These are phyloP conservation scores for Ophion costatus DNA, from an alignment of 2,888 invertebrate genomes.

Conservation along the genomic window DNA sequence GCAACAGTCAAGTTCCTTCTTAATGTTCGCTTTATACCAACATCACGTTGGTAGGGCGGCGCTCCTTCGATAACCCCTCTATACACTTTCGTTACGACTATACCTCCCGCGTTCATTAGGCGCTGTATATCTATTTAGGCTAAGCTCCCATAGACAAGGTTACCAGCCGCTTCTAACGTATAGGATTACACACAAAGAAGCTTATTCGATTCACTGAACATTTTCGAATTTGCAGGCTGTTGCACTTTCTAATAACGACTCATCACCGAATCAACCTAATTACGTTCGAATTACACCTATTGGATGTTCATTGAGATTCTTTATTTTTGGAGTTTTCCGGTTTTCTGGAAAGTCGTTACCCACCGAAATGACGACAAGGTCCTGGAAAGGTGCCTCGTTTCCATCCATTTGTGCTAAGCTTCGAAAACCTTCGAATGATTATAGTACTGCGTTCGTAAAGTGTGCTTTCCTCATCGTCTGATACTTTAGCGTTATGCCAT, in stretches of 20 bases:
- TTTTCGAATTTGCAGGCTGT: neutral
- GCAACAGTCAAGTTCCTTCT: constrained; percentile 52
- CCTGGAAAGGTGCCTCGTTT: neutral
- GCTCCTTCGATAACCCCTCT: neutral
- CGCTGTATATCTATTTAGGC: constrained; percentile 18
- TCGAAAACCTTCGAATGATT: neutral
- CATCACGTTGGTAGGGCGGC: neutral
- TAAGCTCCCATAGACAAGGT: constrained; percentile 2
- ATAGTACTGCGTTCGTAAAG: neutral
- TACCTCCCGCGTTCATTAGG: constrained; percentile 16
- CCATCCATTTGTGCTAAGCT: neutral
- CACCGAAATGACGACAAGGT: too few relatives aligned
- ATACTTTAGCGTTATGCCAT: neutral
- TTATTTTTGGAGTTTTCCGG: neutral
- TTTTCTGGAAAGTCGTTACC: too few relatives aligned
- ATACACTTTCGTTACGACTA: constrained; percentile 19
- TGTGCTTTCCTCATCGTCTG: neutral
- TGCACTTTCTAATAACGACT: neutral
- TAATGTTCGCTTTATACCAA: constrained; percentile 37
- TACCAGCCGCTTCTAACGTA: neutral
- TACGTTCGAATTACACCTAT: neutral
- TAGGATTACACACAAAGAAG: neutral
- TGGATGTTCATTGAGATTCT: neutral
- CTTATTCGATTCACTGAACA: neutral
- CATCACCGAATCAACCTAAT: neutral